Conservation (phyloP, 1,140 invertebrate species). For the Dreissena polymorpha region DNA sequence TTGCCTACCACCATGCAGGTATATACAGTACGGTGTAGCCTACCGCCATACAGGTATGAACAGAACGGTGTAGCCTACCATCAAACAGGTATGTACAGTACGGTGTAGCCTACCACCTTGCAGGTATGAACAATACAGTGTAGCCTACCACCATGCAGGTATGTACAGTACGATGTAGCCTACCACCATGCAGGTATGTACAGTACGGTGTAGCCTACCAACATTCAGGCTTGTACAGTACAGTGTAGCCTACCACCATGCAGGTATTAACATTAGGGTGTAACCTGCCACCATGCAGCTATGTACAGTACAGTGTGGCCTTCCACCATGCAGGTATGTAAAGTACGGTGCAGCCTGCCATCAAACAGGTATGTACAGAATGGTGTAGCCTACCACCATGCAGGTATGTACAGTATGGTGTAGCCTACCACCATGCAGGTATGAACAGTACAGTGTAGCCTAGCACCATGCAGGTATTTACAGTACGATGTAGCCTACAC, state of each 20-base stretch:
- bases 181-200: conserved; percentile 97
- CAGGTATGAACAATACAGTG: conserved; percentile 93
- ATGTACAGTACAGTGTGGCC: conserved; percentile 92
- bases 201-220: conserved; percentile 97
- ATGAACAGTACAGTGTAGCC: conserved; percentile 92
- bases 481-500: conserved; percentile 96
- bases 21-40: conserved; percentile 93
- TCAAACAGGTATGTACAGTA: conserved; percentile 95
- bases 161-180: conserved; percentile 92
- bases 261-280: conserved; percentile 92
- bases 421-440: conserved; percentile 98
- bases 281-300: conserved; percentile 98
- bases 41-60: conserved; percentile 97
- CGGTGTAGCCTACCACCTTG: conserved; percentile 98
- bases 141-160: conserved; percentile 98
- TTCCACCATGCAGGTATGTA: conserved; percentile 97
- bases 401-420: conserved; percentile 93
- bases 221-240: conserved; percentile 94
- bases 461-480: conserved; percentile 97
- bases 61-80: conserved; percentile 97
- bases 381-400: conserved; percentile 98
- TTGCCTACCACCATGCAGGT: conserved; percentile 98
- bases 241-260: conserved; percentile 98
- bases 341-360: conserved; percentile 97
- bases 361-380: conserved; percentile 95